A percentile compares a stretch with the other conserved stretches of the same genome.
These are phyloP conservation scores for Benitochromis conjunctus DNA, from an alignment of 2,113 vertebrate genomes.

Conservation along the genomic window DNA sequence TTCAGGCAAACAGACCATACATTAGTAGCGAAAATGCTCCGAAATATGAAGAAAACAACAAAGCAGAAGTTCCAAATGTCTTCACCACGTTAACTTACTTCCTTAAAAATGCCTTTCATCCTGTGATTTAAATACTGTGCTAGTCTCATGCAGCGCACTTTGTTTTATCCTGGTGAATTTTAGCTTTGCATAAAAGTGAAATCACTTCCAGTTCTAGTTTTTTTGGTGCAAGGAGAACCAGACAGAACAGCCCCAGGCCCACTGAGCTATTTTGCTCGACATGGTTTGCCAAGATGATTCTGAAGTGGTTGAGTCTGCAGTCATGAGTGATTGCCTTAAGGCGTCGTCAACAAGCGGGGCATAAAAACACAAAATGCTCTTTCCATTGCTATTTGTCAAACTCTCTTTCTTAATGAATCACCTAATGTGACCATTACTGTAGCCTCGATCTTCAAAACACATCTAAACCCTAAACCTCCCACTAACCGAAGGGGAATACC, in stretches of 20 bases:
- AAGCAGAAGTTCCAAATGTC: background rate
- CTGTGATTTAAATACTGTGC: background rate
- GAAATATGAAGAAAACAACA: background rate
- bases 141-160: background rate
- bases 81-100: background rate
- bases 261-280: background rate
- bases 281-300: background rate
- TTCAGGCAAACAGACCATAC: background rate
- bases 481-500: background rate
- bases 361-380: background rate
- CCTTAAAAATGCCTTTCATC: background rate
- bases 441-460: background rate
- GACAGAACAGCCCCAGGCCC: background rate
- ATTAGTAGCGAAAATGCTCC: background rate
- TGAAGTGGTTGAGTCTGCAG: background rate
- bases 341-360: background rate
- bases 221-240: background rate
- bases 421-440: background rate
- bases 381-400: background rate
- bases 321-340: background rate
- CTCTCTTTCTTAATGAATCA: background rate
- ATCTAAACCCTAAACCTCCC: background rate
- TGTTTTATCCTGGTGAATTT: background rate
- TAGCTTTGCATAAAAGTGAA: background rate
- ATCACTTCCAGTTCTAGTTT: background rate